Evolutionary conservation across 2,113 vertebrate genomes (phyloP).

Genomic region (Emydocephalus ijimae): DNA sequence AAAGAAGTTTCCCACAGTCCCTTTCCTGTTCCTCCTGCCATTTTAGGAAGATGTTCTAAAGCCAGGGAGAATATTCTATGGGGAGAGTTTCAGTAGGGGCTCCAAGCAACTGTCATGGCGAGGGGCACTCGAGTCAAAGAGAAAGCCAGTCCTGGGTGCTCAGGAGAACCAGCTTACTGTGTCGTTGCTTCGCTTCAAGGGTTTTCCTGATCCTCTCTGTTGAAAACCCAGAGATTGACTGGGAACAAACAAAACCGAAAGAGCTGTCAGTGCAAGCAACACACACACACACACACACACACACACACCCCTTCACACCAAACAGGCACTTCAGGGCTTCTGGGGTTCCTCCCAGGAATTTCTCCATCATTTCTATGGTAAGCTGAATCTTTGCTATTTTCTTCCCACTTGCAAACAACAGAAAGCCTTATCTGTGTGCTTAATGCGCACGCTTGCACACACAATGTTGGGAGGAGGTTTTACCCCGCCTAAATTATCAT

Average conservation of each 20-base stretch:
- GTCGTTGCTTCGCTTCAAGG: background rate
- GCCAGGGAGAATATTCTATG: background rate
- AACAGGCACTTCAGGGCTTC: background rate
- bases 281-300: background rate
- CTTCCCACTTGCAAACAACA: background rate
- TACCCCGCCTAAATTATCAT: background rate
- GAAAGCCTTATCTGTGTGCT: background rate
- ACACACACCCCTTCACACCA: background rate
- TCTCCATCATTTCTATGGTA: background rate
- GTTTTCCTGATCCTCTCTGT: background rate
- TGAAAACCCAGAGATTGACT: background rate
- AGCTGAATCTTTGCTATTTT: background rate
- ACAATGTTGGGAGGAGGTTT: background rate
- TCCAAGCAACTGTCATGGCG: background rate
- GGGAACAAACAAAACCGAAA: background rate
- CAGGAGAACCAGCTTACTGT: background rate
- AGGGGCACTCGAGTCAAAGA: background rate
- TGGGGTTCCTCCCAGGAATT: background rate
- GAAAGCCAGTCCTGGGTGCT: background rate
- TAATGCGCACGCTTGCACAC: background rate
- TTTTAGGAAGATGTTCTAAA: background rate
- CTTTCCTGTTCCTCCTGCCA: background rate
- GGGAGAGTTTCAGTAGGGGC: background rate
- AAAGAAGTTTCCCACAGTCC: background rate
- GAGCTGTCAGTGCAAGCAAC: background rate